These are phyloP conservation scores for Chaetodon trifascialis DNA, from an alignment of 2,113 vertebrate species.

Conservation along the genomic window DNA sequence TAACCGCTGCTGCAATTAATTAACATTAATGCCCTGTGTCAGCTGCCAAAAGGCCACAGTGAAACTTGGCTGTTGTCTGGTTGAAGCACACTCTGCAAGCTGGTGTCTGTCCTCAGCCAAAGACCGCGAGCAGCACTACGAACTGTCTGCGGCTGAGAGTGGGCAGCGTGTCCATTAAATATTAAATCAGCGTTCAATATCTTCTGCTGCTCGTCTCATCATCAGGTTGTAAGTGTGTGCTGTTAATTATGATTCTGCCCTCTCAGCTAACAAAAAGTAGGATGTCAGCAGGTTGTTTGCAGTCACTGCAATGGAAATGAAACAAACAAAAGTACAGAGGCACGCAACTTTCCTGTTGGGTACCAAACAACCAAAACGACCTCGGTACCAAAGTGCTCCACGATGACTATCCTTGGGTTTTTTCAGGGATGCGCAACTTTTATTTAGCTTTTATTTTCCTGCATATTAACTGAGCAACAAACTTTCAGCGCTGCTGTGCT, in stretches of 20 bases:
- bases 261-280: background rate
- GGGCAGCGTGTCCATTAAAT: background rate
- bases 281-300: background rate
- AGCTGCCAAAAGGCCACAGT: background rate
- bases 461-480: too few species aligned
- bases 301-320: too few species aligned
- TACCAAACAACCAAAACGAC: too few species aligned
- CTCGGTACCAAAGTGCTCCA: too few species aligned
- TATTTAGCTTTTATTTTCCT: too few species aligned
- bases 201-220: background rate
- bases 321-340: too few species aligned
- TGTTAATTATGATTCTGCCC: background rate
- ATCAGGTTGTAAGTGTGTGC: background rate
- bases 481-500: too few species aligned
- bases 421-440: too few species aligned
- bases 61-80: background rate
- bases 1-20: conserved; percentile 1
- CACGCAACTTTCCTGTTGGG: too few species aligned
- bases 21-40: background rate
- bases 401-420: too few species aligned
- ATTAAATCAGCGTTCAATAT: background rate
- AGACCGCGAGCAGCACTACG: background rate
- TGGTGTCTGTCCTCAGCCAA: background rate
- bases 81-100: background rate
- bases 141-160: background rate